Conservation (phyloP, 1,140 invertebrate genomes). For the Drosophila repletoides region DNA sequence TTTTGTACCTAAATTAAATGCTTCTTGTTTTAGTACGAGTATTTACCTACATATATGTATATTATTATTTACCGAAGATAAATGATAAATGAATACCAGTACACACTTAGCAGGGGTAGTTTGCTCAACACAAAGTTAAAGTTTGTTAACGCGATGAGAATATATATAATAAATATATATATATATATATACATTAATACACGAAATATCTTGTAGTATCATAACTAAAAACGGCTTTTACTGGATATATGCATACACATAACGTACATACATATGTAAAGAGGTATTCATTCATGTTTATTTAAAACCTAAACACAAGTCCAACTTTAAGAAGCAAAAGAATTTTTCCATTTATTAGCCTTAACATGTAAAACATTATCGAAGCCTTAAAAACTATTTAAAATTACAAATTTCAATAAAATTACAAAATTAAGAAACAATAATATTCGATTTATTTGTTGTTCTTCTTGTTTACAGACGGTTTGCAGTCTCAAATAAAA, state of each 20-base stretch:
- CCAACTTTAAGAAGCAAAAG: conserved; percentile 53
- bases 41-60: too few species aligned
- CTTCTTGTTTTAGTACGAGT: conserved; percentile 62
- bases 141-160: conserved; percentile 34
- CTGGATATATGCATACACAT: conserved; percentile 4
- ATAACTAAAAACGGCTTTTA: conserved; percentile 1
- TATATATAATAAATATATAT: conserved; percentile 21
- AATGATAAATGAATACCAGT: conserved; percentile 29
- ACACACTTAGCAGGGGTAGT: conserved; percentile 34
- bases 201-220: conserved; percentile 3
- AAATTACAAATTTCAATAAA: conserved; percentile 74
- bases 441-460: background rate
- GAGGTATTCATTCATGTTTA: conserved; percentile 16
- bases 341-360: conserved; percentile 70
- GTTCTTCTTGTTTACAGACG: too few species aligned
- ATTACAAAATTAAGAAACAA: conserved; percentile 47
- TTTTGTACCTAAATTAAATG: conserved; percentile 79
- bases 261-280: background rate
- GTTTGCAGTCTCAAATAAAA: too few species aligned
- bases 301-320: conserved; percentile 31
- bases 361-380: conserved; percentile 70
- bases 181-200: conserved; percentile 13
- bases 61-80: conserved; percentile 50
- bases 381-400: conserved; percentile 76
- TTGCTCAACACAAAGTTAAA: conserved; percentile 51